These are phyloP conservation scores for Steinernema carpocapsae DNA, from an alignment of 2,888 invertebrate species.

Conservation along the genomic window DNA sequence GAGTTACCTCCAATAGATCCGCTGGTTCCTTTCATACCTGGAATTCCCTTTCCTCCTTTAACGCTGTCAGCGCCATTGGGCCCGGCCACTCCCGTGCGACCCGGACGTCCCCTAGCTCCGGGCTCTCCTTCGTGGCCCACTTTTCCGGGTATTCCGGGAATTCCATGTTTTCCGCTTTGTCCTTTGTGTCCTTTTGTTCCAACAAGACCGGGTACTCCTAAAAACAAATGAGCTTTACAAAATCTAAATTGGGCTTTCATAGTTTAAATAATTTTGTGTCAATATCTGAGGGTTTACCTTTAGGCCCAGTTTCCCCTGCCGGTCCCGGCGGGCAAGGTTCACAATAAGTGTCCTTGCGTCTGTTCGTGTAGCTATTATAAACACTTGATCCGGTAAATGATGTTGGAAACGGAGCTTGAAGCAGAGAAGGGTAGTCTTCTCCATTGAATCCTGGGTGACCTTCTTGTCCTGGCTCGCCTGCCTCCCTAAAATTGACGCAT, in stretches of 20 bases:
- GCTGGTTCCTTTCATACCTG: background rate
- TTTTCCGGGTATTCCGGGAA: slow-evolving; percentile 4
- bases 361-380: background rate
- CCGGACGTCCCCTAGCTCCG: slow-evolving; percentile 6
- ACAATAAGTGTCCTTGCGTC: background rate
- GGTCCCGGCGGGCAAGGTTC: background rate
- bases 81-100: background rate
- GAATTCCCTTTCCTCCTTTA: slow-evolving; percentile 1
- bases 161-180: background rate
- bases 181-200: background rate
- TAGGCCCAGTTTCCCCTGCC: background rate
- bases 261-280: too few relatives aligned
- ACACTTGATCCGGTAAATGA: background rate
- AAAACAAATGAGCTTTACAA: background rate
- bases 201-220: slow-evolving; percentile 5
- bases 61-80: slow-evolving; percentile 16
- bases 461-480: background rate
- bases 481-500: background rate
- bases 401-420: background rate
- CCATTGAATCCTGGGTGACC: slow-evolving; percentile 10
- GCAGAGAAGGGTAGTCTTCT: slow-evolving; percentile 1
- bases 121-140: background rate
- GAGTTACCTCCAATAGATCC: background rate
- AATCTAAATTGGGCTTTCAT: background rate
- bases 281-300: background rate